Percentiles rank a stretch among this genome's conserved stretches.
These are phyloP conservation scores for Poecilia picta DNA, from an alignment of 2,797 vertebrate species.

Conservation along the genomic window DNA sequence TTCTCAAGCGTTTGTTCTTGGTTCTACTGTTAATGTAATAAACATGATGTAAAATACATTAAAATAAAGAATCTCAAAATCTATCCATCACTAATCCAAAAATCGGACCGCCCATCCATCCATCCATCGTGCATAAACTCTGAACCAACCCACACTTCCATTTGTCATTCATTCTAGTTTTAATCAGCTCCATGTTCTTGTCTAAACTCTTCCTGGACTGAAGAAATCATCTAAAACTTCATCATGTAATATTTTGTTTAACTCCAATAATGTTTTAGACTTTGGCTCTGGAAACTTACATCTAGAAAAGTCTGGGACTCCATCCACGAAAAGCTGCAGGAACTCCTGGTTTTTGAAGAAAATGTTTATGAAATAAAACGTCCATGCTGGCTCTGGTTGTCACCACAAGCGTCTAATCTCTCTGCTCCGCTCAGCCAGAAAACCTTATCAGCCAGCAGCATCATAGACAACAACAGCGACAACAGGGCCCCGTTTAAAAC, in stretches of 20 bases:
- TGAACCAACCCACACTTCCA: not conserved
- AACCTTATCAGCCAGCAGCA: constrained; percentile 10
- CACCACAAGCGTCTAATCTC: not conserved
- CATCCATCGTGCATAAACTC: not conserved
- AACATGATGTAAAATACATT: not conserved
- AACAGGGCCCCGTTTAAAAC: constrained; percentile 19
- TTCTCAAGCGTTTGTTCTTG: not conserved
- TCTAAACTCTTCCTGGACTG: not conserved
- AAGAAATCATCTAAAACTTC: not conserved
- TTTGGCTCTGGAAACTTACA: not conserved
- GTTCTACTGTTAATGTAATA: not conserved
- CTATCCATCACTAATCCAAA: not conserved
- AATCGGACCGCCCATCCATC: not conserved
- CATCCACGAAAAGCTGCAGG: not conserved
- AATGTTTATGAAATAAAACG: not conserved
- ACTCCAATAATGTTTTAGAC: not conserved
- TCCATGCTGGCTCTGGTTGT: not conserved
- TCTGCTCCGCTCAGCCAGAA: not conserved
- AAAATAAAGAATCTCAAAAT: not conserved
- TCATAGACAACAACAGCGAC: constrained; percentile 6
- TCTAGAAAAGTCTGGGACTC: not conserved
- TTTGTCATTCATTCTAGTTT: not conserved
- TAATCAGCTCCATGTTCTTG: not conserved
- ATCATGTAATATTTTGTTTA: not conserved
- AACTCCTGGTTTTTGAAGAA: not conserved